phyloP scores from a whole-genome alignment of 30 jellyfish, hydroid and myxozoan genomes.

The Pseudorhiza aurosa region DNA sequence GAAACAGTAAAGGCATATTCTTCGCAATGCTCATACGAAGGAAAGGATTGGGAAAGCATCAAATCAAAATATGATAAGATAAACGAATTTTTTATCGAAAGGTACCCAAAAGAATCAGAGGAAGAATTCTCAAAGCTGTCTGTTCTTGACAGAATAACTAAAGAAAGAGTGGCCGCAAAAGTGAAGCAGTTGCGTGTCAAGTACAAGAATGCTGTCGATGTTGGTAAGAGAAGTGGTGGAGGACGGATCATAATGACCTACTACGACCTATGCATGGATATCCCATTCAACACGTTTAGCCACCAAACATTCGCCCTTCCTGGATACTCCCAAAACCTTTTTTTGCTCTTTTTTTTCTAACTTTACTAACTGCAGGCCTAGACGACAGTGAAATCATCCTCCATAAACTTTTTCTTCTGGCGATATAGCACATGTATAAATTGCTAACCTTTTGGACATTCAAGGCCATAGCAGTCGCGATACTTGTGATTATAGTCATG shows the following conservation, averaged over 20 bases:
- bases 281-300: slow-evolving; percentile 34
- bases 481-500: no score
- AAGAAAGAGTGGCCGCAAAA: slow-evolving; percentile 34
- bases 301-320: slow-evolving; percentile 32
- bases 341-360: neutral
- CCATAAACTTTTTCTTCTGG: slow-evolving; percentile 23
- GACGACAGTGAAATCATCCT: slow-evolving; percentile 7
- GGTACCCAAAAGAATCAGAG: slow-evolving; percentile 17
- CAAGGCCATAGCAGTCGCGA: slow-evolving; percentile 12
- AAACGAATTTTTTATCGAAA: slow-evolving; percentile 11
- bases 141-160: neutral
- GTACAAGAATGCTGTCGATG: slow-evolving; percentile 36
- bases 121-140: slow-evolving; percentile 23
- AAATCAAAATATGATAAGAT: slow-evolving; percentile 52
- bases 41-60: slow-evolving; percentile 53
- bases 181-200: slow-evolving; percentile 38
- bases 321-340: slow-evolving; percentile 17
- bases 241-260: slow-evolving; percentile 22
- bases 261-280: slow-evolving; percentile 32
- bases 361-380: slow-evolving; percentile 18
- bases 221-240: slow-evolving; percentile 40
- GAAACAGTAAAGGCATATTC: slow-evolving; percentile 49
- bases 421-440: neutral
- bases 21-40: slow-evolving; percentile 20
- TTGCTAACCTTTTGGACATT: slow-evolving; percentile 2